phyloP scores from a whole-genome alignment of 2,888 invertebrate species.

The Timema cristinae region DNA sequence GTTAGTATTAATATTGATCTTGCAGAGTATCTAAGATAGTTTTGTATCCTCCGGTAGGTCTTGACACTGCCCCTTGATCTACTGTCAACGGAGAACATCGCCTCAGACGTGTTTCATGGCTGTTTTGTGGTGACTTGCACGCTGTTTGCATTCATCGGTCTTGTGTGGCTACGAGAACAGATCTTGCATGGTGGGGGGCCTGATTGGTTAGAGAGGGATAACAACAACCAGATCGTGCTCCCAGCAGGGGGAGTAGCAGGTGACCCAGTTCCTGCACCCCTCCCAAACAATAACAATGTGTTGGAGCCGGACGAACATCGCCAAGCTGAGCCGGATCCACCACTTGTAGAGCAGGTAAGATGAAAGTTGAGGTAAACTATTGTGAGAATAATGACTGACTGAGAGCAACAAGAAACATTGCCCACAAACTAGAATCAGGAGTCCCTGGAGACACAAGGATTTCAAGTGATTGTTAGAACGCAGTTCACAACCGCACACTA shows the following conservation, averaged over 20 bases:
- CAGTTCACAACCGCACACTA: neutral
- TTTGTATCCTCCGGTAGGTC: conserved; percentile 46
- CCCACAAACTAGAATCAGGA: neutral
- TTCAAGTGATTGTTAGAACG: neutral
- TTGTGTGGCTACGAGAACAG: conserved; percentile 97
- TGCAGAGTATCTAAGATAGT: too few species aligned
- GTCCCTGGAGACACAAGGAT: neutral
- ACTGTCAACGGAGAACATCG: conserved; percentile 87
- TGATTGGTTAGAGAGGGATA: conserved; percentile 86
- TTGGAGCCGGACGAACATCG: conserved; percentile 42
- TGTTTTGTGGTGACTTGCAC: conserved; percentile 97
- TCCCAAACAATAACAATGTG: conserved; percentile 44
- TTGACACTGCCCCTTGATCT: conserved; percentile 87
- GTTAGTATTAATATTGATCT: too few species aligned
- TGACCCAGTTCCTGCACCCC: conserved; percentile 28
- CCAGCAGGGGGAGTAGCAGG: neutral
- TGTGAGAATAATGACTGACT: neutral
- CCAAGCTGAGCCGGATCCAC: conserved; percentile 31
- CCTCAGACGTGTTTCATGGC: conserved; percentile 92
- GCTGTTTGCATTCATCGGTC: conserved; percentile 89
- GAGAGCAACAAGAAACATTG: neutral
- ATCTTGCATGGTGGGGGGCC: conserved; percentile 96
- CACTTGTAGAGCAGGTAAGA: too few species aligned
- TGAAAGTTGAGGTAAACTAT: neutral
- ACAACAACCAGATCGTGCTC: conserved; percentile 40